phyloP scores from a whole-genome alignment of 2,797 vertebrate genomes.

The Gymnothorax reevesii region DNA sequence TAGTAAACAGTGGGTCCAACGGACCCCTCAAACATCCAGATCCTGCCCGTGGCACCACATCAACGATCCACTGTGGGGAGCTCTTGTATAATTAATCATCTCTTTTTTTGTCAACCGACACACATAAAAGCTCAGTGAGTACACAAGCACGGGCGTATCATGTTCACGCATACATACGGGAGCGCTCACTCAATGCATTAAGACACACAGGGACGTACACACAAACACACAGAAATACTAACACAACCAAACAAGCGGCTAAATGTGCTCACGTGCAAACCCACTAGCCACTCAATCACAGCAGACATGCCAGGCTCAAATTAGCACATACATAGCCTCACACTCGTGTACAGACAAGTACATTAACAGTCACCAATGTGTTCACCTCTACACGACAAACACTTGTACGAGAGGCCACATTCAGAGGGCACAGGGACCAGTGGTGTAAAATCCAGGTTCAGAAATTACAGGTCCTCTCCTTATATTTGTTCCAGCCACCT shows the following conservation, averaged over 20 bases:
- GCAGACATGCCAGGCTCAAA: not conserved
- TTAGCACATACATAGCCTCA: not conserved
- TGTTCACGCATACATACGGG: not conserved
- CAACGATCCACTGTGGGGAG: constrained; percentile 40
- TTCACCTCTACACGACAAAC: not conserved
- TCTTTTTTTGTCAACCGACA: not conserved
- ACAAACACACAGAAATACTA: constrained; percentile 25
- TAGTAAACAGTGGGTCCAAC: not conserved
- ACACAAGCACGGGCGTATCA: not conserved
- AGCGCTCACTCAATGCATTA: not conserved
- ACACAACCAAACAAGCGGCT: constrained; percentile 31
- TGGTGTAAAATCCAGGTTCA: too few species aligned
- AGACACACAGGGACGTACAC: not conserved
- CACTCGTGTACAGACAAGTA: constrained; percentile 33
- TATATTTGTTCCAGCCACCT: too few species aligned
- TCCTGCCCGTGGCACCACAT: constrained; percentile 1
- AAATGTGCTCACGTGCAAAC: not conserved
- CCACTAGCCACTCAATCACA: not conserved
- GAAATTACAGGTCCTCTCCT: too few species aligned
- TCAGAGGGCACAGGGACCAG: constrained; percentile 58
- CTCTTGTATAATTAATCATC: constrained; percentile 34
- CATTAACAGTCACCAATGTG: constrained; percentile 24
- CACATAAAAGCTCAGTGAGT: constrained; percentile 29
- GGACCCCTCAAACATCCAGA: not conserved
- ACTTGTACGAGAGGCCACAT: constrained; percentile 30